These are phyloP conservation scores for Mesitornis unicolor DNA, from an alignment of 2,113 vertebrate genomes.

Conservation along the genomic window DNA sequence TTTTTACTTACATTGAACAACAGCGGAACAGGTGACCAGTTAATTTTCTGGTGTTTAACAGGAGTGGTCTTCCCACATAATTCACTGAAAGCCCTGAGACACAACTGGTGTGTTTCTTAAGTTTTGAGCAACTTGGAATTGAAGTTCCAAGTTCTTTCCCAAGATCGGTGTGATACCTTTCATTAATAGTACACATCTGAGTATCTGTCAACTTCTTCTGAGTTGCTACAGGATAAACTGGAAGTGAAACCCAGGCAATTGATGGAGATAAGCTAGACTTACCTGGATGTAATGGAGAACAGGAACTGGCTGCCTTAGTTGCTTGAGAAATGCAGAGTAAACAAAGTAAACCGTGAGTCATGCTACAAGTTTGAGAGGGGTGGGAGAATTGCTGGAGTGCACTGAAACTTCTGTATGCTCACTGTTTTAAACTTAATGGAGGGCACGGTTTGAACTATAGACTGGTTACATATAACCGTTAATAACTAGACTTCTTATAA, in stretches of 20 bases:
- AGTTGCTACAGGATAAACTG: not conserved
- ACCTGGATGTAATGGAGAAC: not conserved
- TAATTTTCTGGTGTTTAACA: not conserved
- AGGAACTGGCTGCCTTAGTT: not conserved
- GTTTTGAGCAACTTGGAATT: not conserved
- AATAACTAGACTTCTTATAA: not conserved
- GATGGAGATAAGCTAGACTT: not conserved
- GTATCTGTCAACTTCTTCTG: not conserved
- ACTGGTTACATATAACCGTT: not conserved
- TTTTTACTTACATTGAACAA: not conserved
- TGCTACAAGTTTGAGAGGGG: not conserved
- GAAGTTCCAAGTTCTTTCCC: not conserved
- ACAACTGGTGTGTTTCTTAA: not conserved
- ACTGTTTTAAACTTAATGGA: not conserved
- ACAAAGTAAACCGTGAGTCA: not conserved
- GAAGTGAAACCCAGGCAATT: not conserved
- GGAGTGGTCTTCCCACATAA: not conserved
- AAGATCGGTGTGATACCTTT: not conserved
- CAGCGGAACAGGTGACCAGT: not conserved
- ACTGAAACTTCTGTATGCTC: not conserved
- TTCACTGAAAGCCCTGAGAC: not conserved
- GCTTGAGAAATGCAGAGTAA: not conserved
- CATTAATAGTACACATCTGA: not conserved
- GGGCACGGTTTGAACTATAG: not conserved
- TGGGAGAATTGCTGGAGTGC: not conserved